Conservation (phyloP, 35 echinoderm and acorn worm genomes). For the Diadema setosum region DNA sequence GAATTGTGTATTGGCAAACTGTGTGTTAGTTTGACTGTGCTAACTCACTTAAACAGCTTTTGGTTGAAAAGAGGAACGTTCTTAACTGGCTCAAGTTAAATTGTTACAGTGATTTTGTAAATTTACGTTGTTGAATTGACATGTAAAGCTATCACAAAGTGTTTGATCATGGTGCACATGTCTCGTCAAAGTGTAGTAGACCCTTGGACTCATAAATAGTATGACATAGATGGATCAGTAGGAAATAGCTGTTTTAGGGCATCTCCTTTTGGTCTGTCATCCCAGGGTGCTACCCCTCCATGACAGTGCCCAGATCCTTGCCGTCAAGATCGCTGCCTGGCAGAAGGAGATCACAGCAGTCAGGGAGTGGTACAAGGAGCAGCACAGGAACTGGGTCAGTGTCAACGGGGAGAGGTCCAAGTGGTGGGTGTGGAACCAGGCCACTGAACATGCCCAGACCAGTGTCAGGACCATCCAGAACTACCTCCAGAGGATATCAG, state of each 20-base stretch:
- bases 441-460: conserved; percentile 57
- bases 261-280: neutral
- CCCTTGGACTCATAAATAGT: no score
- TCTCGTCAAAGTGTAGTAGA: no score
- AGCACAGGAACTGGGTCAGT: conserved; percentile 80
- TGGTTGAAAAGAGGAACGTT: no score
- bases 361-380: conserved; percentile 93
- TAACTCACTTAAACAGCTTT: no score
- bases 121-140: no score
- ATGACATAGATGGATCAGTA: no score
- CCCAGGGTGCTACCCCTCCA: conserved; percentile 81
- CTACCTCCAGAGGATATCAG: conserved; percentile 90
- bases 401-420: conserved; percentile 89
- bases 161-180: no score
- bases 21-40: no score
- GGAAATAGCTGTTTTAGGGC: neutral
- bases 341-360: conserved; percentile 95
- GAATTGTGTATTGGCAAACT: no score
- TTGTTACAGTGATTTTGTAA: no score
- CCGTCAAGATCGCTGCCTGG: conserved; percentile 87
- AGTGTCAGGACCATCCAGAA: conserved; percentile 87
- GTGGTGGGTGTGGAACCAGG: conserved; percentile 95
- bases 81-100: no score
- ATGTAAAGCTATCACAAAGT: no score
- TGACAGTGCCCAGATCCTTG: conserved; percentile 97